Evolutionary conservation across 1,140 invertebrate species (phyloP).

Genomic region (Phthorimaea operculella): DNA sequence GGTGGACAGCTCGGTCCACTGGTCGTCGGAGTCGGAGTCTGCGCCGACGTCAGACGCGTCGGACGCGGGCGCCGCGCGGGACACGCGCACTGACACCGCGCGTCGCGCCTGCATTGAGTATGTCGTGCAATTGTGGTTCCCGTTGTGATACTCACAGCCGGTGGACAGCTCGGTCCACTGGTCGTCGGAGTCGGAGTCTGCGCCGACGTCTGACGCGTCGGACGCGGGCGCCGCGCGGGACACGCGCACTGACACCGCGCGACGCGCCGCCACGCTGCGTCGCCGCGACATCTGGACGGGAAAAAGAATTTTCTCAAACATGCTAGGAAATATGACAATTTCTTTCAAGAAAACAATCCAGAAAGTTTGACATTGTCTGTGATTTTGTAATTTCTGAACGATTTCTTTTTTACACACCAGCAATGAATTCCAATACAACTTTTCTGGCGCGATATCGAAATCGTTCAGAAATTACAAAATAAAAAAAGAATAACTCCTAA

Average conservation of each 20-base stretch:
- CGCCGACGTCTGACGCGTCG: conserved; percentile 54
- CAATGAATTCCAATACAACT: too few relatives aligned
- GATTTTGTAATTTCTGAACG: too few relatives aligned
- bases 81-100: conserved; percentile 27
- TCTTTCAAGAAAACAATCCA: too few relatives aligned
- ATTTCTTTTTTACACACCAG: too few relatives aligned
- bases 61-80: conserved; percentile 32
- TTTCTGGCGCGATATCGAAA: too few relatives aligned
- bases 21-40: conserved; percentile 56
- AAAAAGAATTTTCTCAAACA: too few relatives aligned
- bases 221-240: conserved; percentile 35
- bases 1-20: conserved; percentile 57
- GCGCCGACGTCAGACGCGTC: conserved; percentile 57
- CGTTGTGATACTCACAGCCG: conserved; percentile 32
- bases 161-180: conserved; percentile 59
- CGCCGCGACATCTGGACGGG: conserved; percentile 33
- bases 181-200: conserved; percentile 54
- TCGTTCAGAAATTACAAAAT: too few relatives aligned
- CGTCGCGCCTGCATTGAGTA: too few relatives aligned
- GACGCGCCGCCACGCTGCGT: conserved; percentile 32
- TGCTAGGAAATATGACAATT: background rate
- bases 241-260: conserved; percentile 29
- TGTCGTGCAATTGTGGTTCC: too few relatives aligned
- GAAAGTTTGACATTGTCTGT: too few relatives aligned
- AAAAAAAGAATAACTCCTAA: too few relatives aligned